Conservation (phyloP, 2,888 invertebrate species). For the Rosalia funebris region DNA sequence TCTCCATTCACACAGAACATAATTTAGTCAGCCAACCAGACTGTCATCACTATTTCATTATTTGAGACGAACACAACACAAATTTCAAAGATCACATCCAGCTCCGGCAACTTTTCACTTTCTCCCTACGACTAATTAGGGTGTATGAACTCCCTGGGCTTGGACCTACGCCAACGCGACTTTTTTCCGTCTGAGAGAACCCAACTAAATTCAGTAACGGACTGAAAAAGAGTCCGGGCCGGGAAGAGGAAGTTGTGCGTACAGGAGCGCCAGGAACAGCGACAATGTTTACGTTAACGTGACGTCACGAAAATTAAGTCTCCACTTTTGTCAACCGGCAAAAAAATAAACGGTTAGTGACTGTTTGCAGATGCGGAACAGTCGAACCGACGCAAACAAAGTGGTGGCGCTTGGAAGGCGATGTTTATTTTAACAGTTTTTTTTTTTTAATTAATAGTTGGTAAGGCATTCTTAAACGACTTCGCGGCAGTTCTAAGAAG, state of each 20-base stretch:
- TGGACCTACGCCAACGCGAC: constrained; percentile 22
- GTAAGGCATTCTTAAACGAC: background rate
- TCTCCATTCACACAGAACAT: background rate
- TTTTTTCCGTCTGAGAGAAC: constrained; percentile 19
- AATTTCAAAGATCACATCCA: too few relatives aligned
- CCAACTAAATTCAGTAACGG: constrained; percentile 16
- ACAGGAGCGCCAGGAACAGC: constrained; percentile 27
- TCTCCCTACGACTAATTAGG: background rate
- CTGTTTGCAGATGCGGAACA: constrained; percentile 5
- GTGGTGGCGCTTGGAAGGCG: background rate
- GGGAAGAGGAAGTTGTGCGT: constrained; percentile 7
- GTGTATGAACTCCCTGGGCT: constrained; percentile 4
- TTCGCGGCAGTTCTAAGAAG: too few relatives aligned
- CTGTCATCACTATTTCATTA: too few relatives aligned
- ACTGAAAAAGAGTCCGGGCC: constrained; percentile 9
- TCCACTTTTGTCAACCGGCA: constrained; percentile 9
- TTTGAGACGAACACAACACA: too few relatives aligned
- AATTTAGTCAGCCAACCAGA: too few relatives aligned
- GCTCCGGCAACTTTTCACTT: constrained; percentile 15
- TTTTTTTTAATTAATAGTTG: too few relatives aligned
- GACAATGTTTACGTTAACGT: constrained; percentile 24
- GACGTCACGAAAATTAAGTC: constrained; percentile 23
- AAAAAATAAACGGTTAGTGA: background rate
- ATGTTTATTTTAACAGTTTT: constrained; percentile 6
- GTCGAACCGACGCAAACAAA: constrained; percentile 1